phyloP scores from a whole-genome alignment of 2,113 vertebrate genomes.

The Glareola pratincola region DNA sequence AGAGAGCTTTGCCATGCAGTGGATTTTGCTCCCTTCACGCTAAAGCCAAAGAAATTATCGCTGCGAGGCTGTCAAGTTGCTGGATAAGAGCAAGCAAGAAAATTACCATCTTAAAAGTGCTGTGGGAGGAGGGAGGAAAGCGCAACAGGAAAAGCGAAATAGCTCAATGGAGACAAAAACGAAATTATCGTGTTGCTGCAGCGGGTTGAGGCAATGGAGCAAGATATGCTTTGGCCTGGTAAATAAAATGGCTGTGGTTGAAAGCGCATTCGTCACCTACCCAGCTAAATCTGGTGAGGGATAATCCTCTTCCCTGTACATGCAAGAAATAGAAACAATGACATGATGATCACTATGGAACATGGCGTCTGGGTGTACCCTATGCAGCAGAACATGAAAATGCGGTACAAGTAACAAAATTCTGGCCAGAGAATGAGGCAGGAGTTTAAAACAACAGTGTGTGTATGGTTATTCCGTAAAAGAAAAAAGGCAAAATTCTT shows the following conservation, averaged over 20 bases:
- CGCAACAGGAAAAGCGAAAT: conserved; percentile 1
- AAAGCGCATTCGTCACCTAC: conserved; percentile 81
- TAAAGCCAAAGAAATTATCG: conserved; percentile 13
- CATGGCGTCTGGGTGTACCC: neutral
- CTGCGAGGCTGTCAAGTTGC: neutral
- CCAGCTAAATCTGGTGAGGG: conserved; percentile 93
- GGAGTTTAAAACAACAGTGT: neutral
- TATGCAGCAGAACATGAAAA: neutral
- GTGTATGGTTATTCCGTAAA: neutral
- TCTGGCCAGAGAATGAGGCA: neutral
- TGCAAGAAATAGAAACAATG: conserved; percentile 81
- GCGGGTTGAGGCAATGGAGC: neutral
- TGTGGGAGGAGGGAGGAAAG: conserved; percentile 6
- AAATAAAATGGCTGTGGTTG: conserved; percentile 30
- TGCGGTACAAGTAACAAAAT: neutral
- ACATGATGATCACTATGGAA: conserved; percentile 20
- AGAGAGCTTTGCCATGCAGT: conserved; percentile 30
- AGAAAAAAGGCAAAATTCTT: neutral
- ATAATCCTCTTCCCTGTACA: conserved; percentile 89
- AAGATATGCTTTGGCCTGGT: conserved; percentile 64
- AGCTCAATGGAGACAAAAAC: neutral
- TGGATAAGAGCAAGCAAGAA: conserved; percentile 11
- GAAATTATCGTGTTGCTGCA: neutral
- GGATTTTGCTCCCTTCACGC: neutral
- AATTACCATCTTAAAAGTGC: neutral